Evolutionary conservation across 2,797 vertebrate species (phyloP).

Genomic region (Trematomus bernacchii): DNA sequence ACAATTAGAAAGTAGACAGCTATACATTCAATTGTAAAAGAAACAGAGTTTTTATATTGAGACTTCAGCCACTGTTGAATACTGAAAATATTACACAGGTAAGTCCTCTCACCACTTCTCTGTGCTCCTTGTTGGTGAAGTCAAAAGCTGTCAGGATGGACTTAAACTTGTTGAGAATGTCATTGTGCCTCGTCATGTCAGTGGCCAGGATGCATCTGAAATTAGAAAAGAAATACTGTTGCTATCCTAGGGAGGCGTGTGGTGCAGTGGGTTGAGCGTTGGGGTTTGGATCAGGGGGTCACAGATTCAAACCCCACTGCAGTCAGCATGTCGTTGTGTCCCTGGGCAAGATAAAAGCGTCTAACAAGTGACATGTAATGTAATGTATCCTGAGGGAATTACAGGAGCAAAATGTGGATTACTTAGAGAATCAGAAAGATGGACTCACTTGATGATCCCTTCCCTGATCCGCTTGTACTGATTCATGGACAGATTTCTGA

Average conservation of each 20-base stretch:
- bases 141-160: conserved; percentile 82
- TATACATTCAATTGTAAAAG: neutral
- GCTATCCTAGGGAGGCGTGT: no score
- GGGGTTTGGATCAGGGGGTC: no score
- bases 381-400: no score
- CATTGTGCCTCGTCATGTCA: conserved; percentile 86
- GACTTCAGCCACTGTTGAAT: no score
- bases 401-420: neutral
- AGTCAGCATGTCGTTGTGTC: no score
- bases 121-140: conserved; percentile 85
- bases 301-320: no score
- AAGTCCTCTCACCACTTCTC: conserved; percentile 78
- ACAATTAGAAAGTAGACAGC: neutral
- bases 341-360: no score
- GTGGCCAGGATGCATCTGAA: conserved; percentile 87
- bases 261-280: no score
- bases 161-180: conserved; percentile 87
- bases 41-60: no score
- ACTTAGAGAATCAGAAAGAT: neutral
- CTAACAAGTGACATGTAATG: no score
- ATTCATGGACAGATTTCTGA: conserved; percentile 84
- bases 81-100: no score
- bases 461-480: conserved; percentile 87
- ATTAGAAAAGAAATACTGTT: neutral
- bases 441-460: conserved; percentile 86